Percentiles rank a stretch among this genome's conserved stretches.
phyloP scores from a whole-genome alignment of 2,888 invertebrate genomes.

The Napeogenes inachia region DNA sequence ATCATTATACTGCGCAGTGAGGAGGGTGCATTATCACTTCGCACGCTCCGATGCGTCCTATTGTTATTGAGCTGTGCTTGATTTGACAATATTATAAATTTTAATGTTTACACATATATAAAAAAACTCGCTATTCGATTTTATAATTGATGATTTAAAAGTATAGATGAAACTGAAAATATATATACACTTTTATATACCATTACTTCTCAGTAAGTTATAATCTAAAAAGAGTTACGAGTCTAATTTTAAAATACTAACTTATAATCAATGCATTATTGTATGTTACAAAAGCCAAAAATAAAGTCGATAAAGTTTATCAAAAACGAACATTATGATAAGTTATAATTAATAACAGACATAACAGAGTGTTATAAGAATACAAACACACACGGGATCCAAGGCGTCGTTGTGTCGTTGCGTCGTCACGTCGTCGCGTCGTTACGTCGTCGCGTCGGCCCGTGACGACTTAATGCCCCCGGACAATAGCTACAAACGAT shows the following conservation, averaged over 20 bases:
- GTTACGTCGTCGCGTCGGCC: constrained; percentile 41
- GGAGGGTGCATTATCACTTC: constrained; percentile 54
- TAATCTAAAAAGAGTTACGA: too few species aligned
- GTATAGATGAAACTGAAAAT: too few species aligned
- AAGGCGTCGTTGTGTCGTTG: constrained; percentile 40
- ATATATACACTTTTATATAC: too few species aligned
- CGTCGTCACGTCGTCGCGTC: constrained; percentile 49
- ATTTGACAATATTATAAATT: constrained; percentile 7
- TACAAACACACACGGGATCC: constrained; percentile 22
- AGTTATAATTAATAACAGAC: constrained; percentile 16
- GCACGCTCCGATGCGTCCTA: constrained; percentile 50
- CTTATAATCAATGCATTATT: too few species aligned
- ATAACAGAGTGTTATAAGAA: constrained; percentile 19
- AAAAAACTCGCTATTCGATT: too few species aligned
- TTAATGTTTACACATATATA: not conserved
- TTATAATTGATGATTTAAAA: too few species aligned
- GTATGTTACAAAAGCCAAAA: too few species aligned
- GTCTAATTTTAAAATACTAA: too few species aligned
- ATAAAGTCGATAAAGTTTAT: too few species aligned
- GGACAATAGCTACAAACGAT: constrained; percentile 58
- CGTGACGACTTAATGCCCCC: constrained; percentile 53
- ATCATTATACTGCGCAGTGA: constrained; percentile 51
- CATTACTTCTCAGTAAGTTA: too few species aligned
- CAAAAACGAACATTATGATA: constrained; percentile 9
- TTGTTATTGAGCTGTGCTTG: constrained; percentile 37